Conservation (phyloP, 2,797 vertebrate species). For the Manis crassicaudata region DNA sequence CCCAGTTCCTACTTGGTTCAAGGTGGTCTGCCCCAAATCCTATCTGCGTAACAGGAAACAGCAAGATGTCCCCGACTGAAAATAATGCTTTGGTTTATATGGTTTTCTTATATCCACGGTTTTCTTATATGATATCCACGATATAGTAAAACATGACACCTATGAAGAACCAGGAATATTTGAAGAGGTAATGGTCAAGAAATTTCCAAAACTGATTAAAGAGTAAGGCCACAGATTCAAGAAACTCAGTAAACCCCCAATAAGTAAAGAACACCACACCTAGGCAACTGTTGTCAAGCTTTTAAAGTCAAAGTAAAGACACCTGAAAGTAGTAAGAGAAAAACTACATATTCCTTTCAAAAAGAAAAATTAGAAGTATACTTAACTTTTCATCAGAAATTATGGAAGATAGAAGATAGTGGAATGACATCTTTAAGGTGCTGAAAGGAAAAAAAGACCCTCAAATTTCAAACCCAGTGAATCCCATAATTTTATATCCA, state of each 20-base stretch:
- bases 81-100: slow-evolving; percentile 12
- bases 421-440: not conserved
- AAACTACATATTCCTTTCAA: not conserved
- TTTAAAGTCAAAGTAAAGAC: not conserved
- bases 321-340: not conserved
- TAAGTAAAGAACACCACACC: not conserved
- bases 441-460: not conserved
- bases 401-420: not conserved
- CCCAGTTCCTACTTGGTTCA: not conserved
- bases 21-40: not conserved
- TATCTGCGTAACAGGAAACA: not conserved
- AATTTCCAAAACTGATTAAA: not conserved
- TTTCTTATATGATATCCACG: not conserved
- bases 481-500: not conserved
- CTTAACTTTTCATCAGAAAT: not conserved
- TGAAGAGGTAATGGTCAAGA: not conserved
- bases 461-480: not conserved
- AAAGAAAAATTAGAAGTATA: not conserved
- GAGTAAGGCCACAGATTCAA: not conserved
- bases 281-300: not conserved
- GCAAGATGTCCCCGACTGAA: not conserved
- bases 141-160: not conserved
- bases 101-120: not conserved
- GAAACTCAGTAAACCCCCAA: not conserved
- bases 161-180: not conserved